Evolutionary conservation across 1,140 invertebrate species (phyloP), one percentile per base, ranked within the genome.

Genomic region (Stegodyphus dumicola): DNA sequence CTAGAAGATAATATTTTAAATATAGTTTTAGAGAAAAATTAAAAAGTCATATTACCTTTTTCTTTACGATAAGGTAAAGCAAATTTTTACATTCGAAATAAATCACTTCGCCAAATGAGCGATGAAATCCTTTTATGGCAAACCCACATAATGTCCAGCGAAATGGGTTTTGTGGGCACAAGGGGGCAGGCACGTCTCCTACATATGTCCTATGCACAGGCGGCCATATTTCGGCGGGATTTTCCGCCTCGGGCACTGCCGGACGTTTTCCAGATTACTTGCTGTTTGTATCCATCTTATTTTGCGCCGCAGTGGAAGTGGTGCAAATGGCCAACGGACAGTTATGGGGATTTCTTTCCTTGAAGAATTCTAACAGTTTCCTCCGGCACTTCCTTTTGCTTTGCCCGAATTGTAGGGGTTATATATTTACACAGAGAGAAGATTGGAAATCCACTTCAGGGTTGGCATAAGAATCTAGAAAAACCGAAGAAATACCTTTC

Each of bases 181-280:
- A 65, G 60, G 64, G 66, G 81, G 83, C 75, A 70, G 67, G 83
- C 83, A 85, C 83, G 83, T 85, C 69, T 51, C 67, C 53, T 73
- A 85, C 83, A 85, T 85, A 85, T 85, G 83, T 85, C 83, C 83
- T 85, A 53, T 78, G 83, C 76, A 85, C 33, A 64, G 56, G 65
- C 65, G 83, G 83, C 83, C 83, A 85, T 85, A 85, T 85, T 85
- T 85, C 66, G 83, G 74, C 67, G 15, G 75, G 83, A 85, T 85
- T 85, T 85, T 78, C 83, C 74, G 75, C 83, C 83, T 78, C 76
- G 17, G 75, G 83, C 75, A 13, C 9, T 53, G 54, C 83, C 83
- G 83, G 83, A 85, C 83, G 75, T 85, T 85, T 85, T 85, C 83
- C 83, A 85, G 83, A 85, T 85, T 85, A 85, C 83, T 85, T 56